Evolutionary conservation across 2,797 vertebrate species (phyloP).

Genomic region (Sebastes reedi): DNA sequence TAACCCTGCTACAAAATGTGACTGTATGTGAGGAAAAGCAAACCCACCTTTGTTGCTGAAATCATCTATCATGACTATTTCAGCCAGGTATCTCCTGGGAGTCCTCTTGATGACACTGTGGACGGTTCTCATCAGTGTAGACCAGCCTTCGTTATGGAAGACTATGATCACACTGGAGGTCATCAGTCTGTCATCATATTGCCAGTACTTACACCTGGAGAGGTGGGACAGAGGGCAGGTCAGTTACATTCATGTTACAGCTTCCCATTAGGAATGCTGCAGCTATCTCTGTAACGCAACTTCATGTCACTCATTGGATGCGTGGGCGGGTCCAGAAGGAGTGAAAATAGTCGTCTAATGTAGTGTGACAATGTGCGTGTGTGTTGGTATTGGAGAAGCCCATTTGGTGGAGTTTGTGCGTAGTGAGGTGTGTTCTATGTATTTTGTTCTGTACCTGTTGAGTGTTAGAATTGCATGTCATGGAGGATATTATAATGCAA

Average conservation of each 20-base stretch:
- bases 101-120: slow-evolving; percentile 99
- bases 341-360: neutral
- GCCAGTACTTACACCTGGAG: slow-evolving; percentile 94
- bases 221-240: neutral
- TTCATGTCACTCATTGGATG: neutral
- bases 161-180: slow-evolving; percentile 96
- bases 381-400: neutral
- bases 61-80: slow-evolving; percentile 98
- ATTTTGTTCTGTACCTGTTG: neutral
- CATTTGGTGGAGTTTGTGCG: neutral
- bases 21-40: neutral
- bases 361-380: neutral
- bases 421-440: neutral
- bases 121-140: slow-evolving; percentile 96
- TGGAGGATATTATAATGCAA: neutral
- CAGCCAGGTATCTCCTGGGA: slow-evolving; percentile 91
- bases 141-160: slow-evolving; percentile 99
- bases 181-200: slow-evolving; percentile 94
- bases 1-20: too few relatives aligned
- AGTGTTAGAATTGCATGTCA: neutral
- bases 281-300: too few relatives aligned
- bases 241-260: neutral
- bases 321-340: neutral
- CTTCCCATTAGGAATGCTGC: neutral
- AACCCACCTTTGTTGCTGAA: slow-evolving; percentile 96